phyloP scores from a whole-genome alignment of 2,888 invertebrate species.

The Thysanoteuthis rhombus region DNA sequence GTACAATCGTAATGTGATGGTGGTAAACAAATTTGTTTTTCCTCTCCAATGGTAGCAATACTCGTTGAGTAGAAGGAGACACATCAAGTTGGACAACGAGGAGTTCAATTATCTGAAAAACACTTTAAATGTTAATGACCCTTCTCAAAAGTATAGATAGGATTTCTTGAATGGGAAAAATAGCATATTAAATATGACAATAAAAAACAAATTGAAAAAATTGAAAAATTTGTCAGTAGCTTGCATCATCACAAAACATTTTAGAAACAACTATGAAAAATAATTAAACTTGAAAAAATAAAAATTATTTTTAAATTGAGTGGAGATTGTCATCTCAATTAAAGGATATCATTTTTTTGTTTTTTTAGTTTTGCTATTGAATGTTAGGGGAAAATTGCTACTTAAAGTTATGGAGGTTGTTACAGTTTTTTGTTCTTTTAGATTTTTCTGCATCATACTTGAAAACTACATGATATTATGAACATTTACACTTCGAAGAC shows the following conservation, averaged over 20 bases:
- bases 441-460: neutral
- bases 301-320: neutral
- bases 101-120: no score
- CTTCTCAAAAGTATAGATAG: no score
- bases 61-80: no score
- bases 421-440: no score
- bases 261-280: neutral
- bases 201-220: neutral
- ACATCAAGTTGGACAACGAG: no score
- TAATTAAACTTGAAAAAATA: neutral
- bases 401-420: neutral
- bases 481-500: no score
- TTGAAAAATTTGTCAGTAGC: neutral
- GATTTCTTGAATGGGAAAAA: neutral
- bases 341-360: neutral
- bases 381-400: neutral
- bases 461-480: no score
- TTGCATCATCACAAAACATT: neutral
- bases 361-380: neutral
- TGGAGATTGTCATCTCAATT: neutral
- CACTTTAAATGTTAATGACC: no score
- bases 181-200: neutral
- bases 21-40: no score
- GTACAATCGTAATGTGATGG: no score
- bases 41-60: no score